These are phyloP conservation scores for Palaemon carinicauda DNA, from an alignment of 1,140 invertebrate genomes.

Conservation along the genomic window DNA sequence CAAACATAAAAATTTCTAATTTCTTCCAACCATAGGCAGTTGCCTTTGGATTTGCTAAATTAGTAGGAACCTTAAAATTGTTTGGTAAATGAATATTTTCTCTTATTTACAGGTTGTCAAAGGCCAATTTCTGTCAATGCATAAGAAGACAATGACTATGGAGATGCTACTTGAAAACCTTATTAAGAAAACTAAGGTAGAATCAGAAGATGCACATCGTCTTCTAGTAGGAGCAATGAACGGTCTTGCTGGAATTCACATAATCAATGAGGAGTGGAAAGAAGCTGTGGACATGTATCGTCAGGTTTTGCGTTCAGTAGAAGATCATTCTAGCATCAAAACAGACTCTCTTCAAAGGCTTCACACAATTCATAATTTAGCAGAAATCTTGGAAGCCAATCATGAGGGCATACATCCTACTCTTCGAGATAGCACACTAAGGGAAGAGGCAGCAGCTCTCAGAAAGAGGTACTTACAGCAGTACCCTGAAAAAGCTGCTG, in stretches of 20 bases:
- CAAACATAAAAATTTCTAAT: background rate
- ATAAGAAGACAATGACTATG: constrained; percentile 73
- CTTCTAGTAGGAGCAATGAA: constrained; percentile 73
- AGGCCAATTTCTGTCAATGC: constrained; percentile 70
- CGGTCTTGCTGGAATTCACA: constrained; percentile 73
- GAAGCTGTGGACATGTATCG: constrained; percentile 73
- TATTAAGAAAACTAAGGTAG: constrained; percentile 72
- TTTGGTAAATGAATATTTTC: too few species aligned
- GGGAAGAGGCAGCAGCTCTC: constrained; percentile 68
- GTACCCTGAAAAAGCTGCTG: constrained; percentile 62
- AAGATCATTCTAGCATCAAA: constrained; percentile 69
- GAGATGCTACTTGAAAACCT: constrained; percentile 75
- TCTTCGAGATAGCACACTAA: constrained; percentile 68
- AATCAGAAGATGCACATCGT: constrained; percentile 75
- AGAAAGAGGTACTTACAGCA: constrained; percentile 72
- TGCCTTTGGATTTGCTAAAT: background rate
- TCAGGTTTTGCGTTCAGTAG: constrained; percentile 69
- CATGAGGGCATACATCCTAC: constrained; percentile 66
- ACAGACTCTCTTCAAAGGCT: constrained; percentile 73
- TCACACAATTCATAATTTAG: constrained; percentile 76
- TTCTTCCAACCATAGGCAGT: background rate
- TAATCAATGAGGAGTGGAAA: constrained; percentile 69
- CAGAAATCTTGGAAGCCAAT: constrained; percentile 67
- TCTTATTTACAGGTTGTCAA: constrained; percentile 65
- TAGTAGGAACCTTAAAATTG: too few species aligned